Evolutionary conservation across 2,888 invertebrate species (phyloP), one percentile per base, ranked within the genome.

Genomic region (Bhutanitis thaidina): DNA sequence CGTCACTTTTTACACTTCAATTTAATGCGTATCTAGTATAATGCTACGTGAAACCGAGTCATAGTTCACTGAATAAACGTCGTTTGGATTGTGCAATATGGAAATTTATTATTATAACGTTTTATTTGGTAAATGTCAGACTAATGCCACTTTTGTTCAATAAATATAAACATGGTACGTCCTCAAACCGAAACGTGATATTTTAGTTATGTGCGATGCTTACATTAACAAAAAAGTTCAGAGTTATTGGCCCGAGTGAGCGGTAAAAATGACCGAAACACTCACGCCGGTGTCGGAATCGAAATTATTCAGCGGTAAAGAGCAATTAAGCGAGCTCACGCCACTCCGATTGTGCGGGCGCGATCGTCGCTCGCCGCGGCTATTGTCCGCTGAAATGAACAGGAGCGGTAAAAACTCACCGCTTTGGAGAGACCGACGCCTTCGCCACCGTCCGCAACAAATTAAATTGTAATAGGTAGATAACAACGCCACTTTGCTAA

Each of bases 381-480:
- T 72, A 81, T 83, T 83, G 81, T 83, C 75, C 77, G 72, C 61
- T 64, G 65, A 80, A 79, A 80, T 80, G 77, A 77, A 78, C 76
- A 71, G 72, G 59, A 65, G 63, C 67, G 63, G 69, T 71, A 80
- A 82, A 80, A 80, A 80, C 68, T 62, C 57, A 58, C 61, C 62
- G 66, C 61, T 64, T 60, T 59, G 58, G 61, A 60, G 64, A 60
- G 64, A 59, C 59, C 57, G 43, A 54, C 46, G 40, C 48, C 54
- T 35, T 5, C 41, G 55, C 48, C 48, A 46, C 35, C 53, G 48
- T 47, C 43, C 49, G 50, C 49, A 43, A 52, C 54, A 60, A 57
- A 58, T 47, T 29, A 44, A 54, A 55, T 51, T 53, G 47, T 55
- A 20, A 20, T 5, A 20, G 20, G 20, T 3, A 20, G 5, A 5